These are phyloP conservation scores for Corella eumyota DNA, from an alignment of 23 tunicate species.

Conservation along the genomic window DNA sequence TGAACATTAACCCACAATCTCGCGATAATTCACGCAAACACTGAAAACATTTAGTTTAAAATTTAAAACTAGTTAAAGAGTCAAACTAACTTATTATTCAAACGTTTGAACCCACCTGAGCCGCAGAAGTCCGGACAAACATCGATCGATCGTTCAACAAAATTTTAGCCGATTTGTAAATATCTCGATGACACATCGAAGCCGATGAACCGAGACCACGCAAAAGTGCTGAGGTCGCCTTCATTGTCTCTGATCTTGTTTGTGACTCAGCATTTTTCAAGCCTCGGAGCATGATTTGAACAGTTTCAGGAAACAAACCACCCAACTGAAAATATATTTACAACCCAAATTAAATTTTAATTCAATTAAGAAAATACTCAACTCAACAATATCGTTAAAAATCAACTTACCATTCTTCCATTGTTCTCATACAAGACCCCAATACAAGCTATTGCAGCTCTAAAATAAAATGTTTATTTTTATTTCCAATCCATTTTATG, in stretches of 20 bases:
- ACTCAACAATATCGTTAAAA: neutral
- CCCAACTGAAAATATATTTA: constrained; percentile 43
- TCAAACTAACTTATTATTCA: too few relatives aligned
- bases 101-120: constrained; percentile 76
- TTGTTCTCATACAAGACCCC: constrained; percentile 75
- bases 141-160: constrained; percentile 59
- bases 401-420: constrained; percentile 77
- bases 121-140: constrained; percentile 74
- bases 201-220: constrained; percentile 80
- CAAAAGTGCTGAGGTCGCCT: constrained; percentile 44
- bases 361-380: neutral
- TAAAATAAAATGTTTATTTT: too few relatives aligned
- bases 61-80: too few relatives aligned
- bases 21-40: constrained; percentile 62
- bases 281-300: constrained; percentile 62
- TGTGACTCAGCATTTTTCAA: constrained; percentile 96
- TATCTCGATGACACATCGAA: constrained; percentile 82
- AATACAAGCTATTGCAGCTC: constrained; percentile 71
- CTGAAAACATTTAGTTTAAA: constrained; percentile 13
- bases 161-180: constrained; percentile 73
- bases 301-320: constrained; percentile 68
- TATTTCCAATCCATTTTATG: neutral
- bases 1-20: constrained; percentile 55
- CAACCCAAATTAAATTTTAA: neutral
- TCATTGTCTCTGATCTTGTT: constrained; percentile 82